phyloP scores from a whole-genome alignment of 2,888 invertebrate species.

The Aphodius sticticus region DNA sequence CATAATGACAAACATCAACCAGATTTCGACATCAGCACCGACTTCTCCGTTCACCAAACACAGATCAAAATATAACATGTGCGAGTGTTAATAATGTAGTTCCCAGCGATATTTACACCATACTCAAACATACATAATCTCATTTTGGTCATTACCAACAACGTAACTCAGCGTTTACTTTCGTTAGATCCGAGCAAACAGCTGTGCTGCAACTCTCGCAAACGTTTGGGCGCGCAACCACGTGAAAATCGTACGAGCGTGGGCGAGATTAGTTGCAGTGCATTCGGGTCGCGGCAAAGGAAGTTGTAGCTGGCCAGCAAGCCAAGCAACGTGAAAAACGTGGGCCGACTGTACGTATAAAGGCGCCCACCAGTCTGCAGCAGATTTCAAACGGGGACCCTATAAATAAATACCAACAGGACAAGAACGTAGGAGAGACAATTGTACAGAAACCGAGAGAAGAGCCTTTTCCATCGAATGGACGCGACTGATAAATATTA shows the following conservation, averaged over 20 bases:
- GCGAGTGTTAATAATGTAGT: no score
- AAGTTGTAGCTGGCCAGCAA: no score
- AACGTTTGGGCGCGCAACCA: background rate
- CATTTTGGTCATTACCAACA: background rate
- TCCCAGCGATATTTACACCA: no score
- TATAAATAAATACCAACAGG: background rate
- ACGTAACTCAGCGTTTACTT: background rate
- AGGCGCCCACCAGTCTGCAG: background rate
- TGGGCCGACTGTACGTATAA: background rate
- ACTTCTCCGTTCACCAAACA: no score
- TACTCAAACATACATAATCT: background rate
- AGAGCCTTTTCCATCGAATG: background rate
- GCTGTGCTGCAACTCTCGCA: background rate
- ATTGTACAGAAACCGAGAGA: background rate
- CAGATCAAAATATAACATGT: no score
- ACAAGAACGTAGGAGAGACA: background rate
- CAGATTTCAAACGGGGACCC: background rate
- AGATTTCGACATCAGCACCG: no score
- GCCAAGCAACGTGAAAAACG: background rate
- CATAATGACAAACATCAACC: no score
- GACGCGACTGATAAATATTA: background rate
- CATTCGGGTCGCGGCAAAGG: background rate
- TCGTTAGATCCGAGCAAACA: background rate
- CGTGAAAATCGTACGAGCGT: background rate
- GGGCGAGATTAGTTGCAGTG: background rate